Evolutionary conservation across 1,140 invertebrate species (phyloP).

Genomic region (Cepaea nemoralis): DNA sequence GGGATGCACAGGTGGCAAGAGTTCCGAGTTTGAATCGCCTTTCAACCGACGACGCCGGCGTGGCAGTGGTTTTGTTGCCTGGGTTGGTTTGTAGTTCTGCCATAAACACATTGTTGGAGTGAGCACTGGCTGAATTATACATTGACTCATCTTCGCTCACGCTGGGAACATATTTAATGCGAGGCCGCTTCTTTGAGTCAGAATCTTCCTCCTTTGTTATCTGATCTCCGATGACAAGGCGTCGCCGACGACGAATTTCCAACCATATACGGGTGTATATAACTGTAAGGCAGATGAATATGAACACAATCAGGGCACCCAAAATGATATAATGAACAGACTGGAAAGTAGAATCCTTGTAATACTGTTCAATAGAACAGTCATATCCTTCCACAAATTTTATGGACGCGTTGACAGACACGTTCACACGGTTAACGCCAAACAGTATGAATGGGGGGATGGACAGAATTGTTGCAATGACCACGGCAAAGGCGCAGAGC

Average conservation of each 20-base stretch:
- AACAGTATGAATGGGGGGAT: slow-evolving; percentile 46
- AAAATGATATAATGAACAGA: slow-evolving; percentile 51
- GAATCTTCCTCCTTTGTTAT: slow-evolving; percentile 31
- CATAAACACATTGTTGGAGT: slow-evolving; percentile 20
- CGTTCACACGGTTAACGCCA: slow-evolving; percentile 47
- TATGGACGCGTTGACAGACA: slow-evolving; percentile 38
- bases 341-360: slow-evolving; percentile 48
- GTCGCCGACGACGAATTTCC: slow-evolving; percentile 50
- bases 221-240: slow-evolving; percentile 53
- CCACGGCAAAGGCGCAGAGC: slow-evolving; percentile 51
- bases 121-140: slow-evolving; percentile 23
- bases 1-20: slow-evolving; percentile 42
- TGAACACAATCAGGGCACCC: slow-evolving; percentile 46
- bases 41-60: not conserved
- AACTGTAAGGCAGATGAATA: slow-evolving; percentile 46
- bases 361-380: slow-evolving; percentile 55
- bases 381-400: slow-evolving; percentile 46
- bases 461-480: slow-evolving; percentile 50
- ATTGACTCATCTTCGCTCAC: slow-evolving; percentile 54
- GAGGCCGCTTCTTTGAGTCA: slow-evolving; percentile 21
- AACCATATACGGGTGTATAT: slow-evolving; percentile 59
- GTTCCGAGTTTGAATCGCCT: slow-evolving; percentile 31
- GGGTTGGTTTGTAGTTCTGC: slow-evolving; percentile 21
- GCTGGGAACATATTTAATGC: slow-evolving; percentile 46
- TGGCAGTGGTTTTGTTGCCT: not conserved